These are phyloP conservation scores for Platygyra sinensis DNA, from an alignment of 64 coral and sea anemone species.

Conservation along the genomic window DNA sequence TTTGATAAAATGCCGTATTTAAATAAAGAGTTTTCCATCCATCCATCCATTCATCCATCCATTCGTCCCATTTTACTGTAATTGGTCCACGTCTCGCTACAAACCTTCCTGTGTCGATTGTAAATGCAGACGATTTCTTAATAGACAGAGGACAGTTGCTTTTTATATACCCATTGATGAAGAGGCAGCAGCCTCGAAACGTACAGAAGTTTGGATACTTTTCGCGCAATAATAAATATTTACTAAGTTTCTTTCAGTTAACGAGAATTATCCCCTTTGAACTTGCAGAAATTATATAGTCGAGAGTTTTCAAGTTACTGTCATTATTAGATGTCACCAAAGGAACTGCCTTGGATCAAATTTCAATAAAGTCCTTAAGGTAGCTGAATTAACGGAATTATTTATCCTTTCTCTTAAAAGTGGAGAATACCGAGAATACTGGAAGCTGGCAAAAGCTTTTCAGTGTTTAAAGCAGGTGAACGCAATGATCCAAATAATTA, in stretches of 20 bases:
- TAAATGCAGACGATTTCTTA: background rate
- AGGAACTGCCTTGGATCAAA: background rate
- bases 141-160: no score
- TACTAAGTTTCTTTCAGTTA: no score
- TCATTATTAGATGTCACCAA: background rate
- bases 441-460: constrained; percentile 22
- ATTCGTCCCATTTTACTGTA: background rate
- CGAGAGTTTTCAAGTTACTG: background rate
- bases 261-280: background rate
- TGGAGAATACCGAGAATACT: background rate
- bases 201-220: no score
- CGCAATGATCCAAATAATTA: background rate
- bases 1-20: no score
- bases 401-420: constrained; percentile 6
- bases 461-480: constrained; percentile 33
- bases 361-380: background rate
- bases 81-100: background rate
- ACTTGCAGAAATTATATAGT: background rate
- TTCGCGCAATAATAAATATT: no score
- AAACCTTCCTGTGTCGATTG: background rate
- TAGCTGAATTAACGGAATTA: background rate
- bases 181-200: no score
- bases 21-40: no score
- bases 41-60: no score
- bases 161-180: no score